Percentiles rank a stretch among this genome's conserved stretches.
Conservation (phyloP, 2,113 vertebrate genomes). For the Chloroceryle aenea region DNA sequence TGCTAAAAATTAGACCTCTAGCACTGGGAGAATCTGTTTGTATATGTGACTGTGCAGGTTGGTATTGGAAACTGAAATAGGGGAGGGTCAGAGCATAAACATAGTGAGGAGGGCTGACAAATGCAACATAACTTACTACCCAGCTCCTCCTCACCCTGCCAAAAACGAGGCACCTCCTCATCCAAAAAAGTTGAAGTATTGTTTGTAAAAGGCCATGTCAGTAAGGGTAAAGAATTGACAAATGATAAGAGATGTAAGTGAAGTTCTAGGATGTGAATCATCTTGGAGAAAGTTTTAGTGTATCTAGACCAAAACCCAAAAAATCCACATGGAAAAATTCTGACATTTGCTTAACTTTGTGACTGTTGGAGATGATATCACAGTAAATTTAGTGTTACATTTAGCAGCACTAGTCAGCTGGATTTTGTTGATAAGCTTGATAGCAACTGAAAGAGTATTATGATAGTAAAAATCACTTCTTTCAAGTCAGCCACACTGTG, state of each 20-base stretch:
- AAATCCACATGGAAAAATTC: background rate
- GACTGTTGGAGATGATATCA: background rate
- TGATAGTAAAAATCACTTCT: background rate
- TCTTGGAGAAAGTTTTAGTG: background rate
- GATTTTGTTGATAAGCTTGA: background rate
- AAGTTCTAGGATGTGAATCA: background rate
- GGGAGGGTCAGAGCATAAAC: background rate
- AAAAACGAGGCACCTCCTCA: background rate
- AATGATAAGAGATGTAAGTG: background rate
- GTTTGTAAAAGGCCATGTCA: background rate
- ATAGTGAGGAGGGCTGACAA: background rate
- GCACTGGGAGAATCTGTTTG: background rate
- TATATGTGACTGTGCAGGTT: accelerated
- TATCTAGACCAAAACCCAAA: background rate
- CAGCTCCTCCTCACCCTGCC: background rate
- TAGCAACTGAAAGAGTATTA: background rate
- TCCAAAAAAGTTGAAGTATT: background rate
- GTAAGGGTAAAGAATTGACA: background rate
- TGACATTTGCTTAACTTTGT: background rate
- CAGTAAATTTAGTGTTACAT: background rate
- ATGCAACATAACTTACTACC: background rate
- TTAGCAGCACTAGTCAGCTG: background rate
- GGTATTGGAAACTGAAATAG: background rate
- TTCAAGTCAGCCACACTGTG: background rate
- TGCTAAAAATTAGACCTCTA: background rate